These are phyloP conservation scores for Dione vanillae DNA, from an alignment of 2,888 invertebrate genomes.

Conservation along the genomic window DNA sequence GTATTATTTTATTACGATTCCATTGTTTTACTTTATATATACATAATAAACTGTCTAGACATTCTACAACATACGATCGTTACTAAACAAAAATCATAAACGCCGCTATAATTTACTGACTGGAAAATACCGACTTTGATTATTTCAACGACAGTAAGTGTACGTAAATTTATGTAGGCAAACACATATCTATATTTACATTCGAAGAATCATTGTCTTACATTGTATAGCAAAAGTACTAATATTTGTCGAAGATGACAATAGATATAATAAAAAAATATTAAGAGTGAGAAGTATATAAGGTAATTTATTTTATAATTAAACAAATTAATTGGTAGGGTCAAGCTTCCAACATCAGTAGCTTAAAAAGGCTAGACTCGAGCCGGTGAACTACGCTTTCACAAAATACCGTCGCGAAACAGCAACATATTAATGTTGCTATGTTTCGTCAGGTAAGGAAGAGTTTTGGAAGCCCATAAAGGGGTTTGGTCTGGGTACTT, in stretches of 20 bases:
- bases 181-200: neutral
- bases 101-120: slow-evolving; percentile 19
- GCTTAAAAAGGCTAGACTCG: no score
- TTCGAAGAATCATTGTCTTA: neutral
- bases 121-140: slow-evolving; percentile 20
- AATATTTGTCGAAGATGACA: slow-evolving; percentile 3
- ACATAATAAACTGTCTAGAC: neutral
- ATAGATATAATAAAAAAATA: neutral
- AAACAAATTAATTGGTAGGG: no score
- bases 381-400: no score
- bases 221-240: slow-evolving; percentile 8
- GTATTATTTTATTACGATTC: no score
- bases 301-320: no score
- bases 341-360: no score
- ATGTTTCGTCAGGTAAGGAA: no score
- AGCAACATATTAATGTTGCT: no score
- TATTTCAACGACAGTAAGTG: slow-evolving; percentile 8
- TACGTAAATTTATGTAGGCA: neutral
- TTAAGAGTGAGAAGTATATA: neutral
- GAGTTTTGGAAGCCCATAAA: no score
- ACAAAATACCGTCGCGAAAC: no score
- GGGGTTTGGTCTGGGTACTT: no score
- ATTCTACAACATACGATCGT: slow-evolving; percentile 8
- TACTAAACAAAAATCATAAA: slow-evolving; percentile 17
- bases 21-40: neutral